phyloP scores from a whole-genome alignment of 2,888 invertebrate species.

The Euzophera pinguis region DNA sequence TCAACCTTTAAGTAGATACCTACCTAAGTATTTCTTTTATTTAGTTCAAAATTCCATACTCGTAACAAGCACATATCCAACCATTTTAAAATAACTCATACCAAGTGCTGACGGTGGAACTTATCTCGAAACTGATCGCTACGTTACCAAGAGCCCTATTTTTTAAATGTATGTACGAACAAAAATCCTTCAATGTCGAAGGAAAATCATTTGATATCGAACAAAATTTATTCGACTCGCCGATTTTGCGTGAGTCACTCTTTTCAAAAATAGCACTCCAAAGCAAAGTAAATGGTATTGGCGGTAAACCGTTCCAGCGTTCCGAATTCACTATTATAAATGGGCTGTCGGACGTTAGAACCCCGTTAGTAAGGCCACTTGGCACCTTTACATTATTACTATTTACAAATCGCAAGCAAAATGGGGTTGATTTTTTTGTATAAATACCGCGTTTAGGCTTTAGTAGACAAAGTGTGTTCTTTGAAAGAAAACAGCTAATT shows the following conservation, averaged over 20 bases:
- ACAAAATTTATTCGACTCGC: no score
- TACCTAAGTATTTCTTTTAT: no score
- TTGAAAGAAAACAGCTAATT: no score
- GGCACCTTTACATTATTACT: background rate
- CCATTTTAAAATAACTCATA: background rate
- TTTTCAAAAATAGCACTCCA: no score
- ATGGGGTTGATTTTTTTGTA: background rate
- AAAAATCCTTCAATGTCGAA: no score
- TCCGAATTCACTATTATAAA: constrained; percentile 3
- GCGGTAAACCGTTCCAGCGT: background rate
- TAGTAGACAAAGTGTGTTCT: background rate
- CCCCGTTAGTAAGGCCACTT: background rate
- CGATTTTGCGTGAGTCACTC: no score
- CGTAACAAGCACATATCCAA: background rate
- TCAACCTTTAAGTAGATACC: no score
- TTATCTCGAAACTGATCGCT: constrained; percentile 1
- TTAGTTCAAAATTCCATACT: no score
- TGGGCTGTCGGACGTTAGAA: background rate
- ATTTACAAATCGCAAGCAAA: background rate
- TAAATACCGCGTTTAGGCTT: no score
- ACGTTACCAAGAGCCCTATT: background rate
- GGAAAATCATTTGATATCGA: no score
- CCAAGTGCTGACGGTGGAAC: background rate
- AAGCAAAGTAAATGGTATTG: constrained; percentile 1
- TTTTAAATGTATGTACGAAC: no score